phyloP scores from a whole-genome alignment of 2,797 vertebrate species.

The Anniella stebbinsi region DNA sequence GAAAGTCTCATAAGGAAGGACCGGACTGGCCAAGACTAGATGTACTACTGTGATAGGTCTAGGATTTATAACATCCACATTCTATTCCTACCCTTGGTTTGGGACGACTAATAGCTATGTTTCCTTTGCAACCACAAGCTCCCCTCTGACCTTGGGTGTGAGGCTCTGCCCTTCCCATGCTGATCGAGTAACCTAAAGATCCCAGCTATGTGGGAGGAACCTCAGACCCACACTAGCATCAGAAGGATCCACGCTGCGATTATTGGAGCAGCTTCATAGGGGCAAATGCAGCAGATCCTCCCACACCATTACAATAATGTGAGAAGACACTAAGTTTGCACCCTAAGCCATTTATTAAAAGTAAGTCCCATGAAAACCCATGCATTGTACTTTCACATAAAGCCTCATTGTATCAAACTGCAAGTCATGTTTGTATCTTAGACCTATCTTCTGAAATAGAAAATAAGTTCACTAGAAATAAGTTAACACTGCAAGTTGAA shows the following conservation, averaged over 20 bases:
- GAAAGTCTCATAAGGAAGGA: not conserved
- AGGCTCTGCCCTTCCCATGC: not conserved
- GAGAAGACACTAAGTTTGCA: not conserved
- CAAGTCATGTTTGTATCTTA: not conserved
- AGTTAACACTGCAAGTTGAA: constrained; percentile 83
- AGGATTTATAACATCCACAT: not conserved
- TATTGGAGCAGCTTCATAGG: not conserved
- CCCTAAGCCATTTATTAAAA: not conserved
- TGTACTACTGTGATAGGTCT: not conserved
- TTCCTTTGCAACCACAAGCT: not conserved
- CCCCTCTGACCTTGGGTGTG: not conserved
- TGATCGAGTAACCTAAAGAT: not conserved
- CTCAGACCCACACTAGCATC: not conserved
- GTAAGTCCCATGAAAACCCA: not conserved
- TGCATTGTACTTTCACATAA: not conserved
- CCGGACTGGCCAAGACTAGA: not conserved
- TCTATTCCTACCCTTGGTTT: not conserved
- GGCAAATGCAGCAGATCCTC: not conserved
- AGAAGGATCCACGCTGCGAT: not conserved
- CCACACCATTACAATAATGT: not conserved
- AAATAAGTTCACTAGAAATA: constrained; percentile 85
- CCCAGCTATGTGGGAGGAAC: not conserved
- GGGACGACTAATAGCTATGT: not conserved
- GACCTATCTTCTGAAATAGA: constrained; percentile 77
- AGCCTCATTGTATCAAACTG: not conserved